A percentile compares a stretch with the other conserved stretches of the same genome.
Conservation (phyloP, 2,797 vertebrate genomes). For the Acanthurus lineatus region DNA sequence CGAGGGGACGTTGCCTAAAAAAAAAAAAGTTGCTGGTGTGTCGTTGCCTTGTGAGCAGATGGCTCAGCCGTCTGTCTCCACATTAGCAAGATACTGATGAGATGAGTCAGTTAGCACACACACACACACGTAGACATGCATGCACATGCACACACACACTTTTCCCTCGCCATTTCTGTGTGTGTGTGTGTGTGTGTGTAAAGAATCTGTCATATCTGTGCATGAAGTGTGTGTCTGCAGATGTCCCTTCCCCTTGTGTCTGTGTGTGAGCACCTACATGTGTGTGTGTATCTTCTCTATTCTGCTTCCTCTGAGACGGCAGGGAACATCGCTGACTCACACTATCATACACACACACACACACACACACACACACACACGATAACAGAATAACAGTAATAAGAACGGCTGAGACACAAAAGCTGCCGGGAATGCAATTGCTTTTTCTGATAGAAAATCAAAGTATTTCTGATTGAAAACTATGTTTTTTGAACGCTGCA, state of each 20-base stretch:
- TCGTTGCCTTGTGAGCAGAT: constrained; percentile 73
- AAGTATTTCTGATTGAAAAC: constrained; percentile 67
- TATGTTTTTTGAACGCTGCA: constrained; percentile 43
- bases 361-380: constrained; percentile 26
- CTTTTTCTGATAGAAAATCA: constrained; percentile 68
- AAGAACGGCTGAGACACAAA: constrained; percentile 22
- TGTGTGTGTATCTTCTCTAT: constrained; percentile 36
- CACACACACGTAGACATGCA: constrained; percentile 26
- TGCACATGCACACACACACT: constrained; percentile 2
- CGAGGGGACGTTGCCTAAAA: constrained; percentile 20
- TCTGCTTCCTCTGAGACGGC: constrained; percentile 64
- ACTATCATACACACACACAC: constrained; percentile 35
- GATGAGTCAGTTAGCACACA: constrained; percentile 64
- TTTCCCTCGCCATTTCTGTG: constrained; percentile 1
- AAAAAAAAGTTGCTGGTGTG: constrained; percentile 64
- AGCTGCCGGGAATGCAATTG: constrained; percentile 38
- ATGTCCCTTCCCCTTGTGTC: not conserved
- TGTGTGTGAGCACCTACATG: not conserved
- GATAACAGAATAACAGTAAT: constrained; percentile 15
- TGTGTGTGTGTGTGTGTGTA: constrained; percentile 1
- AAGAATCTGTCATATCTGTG: constrained; percentile 11
- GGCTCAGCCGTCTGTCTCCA: constrained; percentile 71
- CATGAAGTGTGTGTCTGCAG: constrained; percentile 30
- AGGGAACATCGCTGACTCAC: constrained; percentile 72
- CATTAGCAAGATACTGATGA: constrained; percentile 72